phyloP scores from a whole-genome alignment of 2,888 invertebrate genomes.

The Ephialtes manifestator region DNA sequence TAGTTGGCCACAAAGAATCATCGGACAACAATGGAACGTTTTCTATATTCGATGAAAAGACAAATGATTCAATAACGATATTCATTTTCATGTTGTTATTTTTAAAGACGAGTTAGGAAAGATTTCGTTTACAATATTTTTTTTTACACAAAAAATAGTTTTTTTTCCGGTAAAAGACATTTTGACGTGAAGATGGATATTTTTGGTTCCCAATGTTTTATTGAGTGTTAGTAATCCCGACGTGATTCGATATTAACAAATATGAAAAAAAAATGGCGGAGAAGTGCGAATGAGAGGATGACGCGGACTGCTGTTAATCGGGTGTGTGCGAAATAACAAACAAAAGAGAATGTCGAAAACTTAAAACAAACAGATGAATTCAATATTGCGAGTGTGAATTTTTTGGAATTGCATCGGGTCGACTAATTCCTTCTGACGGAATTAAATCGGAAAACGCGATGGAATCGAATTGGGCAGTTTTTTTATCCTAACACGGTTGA shows the following conservation, averaged over 20 bases:
- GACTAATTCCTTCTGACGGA: conserved; percentile 42
- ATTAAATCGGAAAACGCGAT: conserved; percentile 72
- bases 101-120: neutral
- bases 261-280: conserved; percentile 57
- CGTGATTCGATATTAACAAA: conserved; percentile 47
- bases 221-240: neutral
- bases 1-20: too few species aligned
- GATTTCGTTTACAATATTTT: too few species aligned
- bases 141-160: too few species aligned
- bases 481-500: conserved; percentile 9
- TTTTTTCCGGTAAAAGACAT: too few species aligned
- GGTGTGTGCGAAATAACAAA: conserved; percentile 78
- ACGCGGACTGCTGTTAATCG: conserved; percentile 72
- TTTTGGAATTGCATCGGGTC: conserved; percentile 42
- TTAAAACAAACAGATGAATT: conserved; percentile 80
- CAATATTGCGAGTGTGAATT: conserved; percentile 73
- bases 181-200: neutral
- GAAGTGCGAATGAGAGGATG: neutral
- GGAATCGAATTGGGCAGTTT: conserved; percentile 74
- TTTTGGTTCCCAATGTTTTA: conserved; percentile 11
- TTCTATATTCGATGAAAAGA: too few species aligned
- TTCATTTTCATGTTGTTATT: too few species aligned
- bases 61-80: too few species aligned
- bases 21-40: too few species aligned
- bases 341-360: conserved; percentile 76